Conservation (phyloP, 2,888 invertebrate genomes). For the Trachelus troglodyta region DNA sequence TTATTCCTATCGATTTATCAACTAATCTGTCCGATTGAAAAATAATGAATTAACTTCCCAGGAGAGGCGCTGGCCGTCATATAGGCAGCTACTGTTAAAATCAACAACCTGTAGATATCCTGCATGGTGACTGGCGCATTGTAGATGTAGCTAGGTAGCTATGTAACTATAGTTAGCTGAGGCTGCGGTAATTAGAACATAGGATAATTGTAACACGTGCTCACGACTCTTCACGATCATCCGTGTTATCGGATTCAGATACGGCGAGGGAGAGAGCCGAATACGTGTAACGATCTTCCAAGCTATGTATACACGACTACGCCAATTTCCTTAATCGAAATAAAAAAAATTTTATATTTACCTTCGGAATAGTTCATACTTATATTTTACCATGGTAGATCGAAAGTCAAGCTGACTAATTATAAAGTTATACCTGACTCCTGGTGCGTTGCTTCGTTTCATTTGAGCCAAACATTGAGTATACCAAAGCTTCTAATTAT, state of each 20-base stretch:
- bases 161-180: neutral
- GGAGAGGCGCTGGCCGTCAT: conserved; percentile 25
- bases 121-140: conserved; percentile 13
- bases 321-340: neutral
- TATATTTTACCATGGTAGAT: neutral
- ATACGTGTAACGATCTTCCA: neutral
- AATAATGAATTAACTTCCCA: conserved; percentile 48
- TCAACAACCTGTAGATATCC: conserved; percentile 56
- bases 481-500: neutral
- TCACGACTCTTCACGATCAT: neutral
- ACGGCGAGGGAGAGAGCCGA: neutral
- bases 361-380: neutral
- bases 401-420: neutral
- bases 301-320: neutral
- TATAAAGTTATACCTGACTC: neutral
- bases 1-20: conserved; percentile 43
- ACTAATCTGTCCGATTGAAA: conserved; percentile 43
- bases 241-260: neutral
- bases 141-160: neutral
- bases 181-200: conserved; percentile 2
- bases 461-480: neutral
- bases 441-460: neutral
- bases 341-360: neutral
- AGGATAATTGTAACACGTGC: conserved; percentile 2
- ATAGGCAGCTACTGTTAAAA: conserved; percentile 24